Base-by-base conservation (phyloP, 2,797 vertebrate species). In the Melanotaenia maccullochi region DNA sequence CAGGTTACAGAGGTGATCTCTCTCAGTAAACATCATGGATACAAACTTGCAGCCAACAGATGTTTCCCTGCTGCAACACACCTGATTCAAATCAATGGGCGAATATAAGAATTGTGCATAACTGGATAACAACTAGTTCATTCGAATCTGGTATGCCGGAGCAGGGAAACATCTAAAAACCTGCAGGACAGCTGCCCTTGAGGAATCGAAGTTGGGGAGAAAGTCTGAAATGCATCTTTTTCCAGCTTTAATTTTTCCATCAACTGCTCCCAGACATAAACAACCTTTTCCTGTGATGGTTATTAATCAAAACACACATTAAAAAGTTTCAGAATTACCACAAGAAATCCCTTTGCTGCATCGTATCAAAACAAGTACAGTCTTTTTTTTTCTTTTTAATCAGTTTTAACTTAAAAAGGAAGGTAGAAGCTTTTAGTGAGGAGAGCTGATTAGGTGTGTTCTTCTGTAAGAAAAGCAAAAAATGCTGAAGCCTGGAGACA, bases 391-490 rank as follows among this genome's bases (percentile, higher is more conserved):
- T 12, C 18, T 13, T 42, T 42, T 16, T 6, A 35, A 33, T 24
- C 3, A n/a, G 22, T 35, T 64, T 16, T 51, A 5, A 24, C 5
- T n/a, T 24, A 42, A 20, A 12, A 40, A 35, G 44, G 56, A 61
- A 20, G 14, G 36, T 30, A 61, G 61, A 76, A 0, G 20, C 56
- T 24, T 71, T 42, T 2, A 6, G 42, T 40, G 68, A 49, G 35
- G 16, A 49, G 12, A 42, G 32, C 32, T 36, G 58, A 36, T 22
- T 42, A 68, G 60, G 40, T 20, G 22, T 30, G 57, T 73, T 36
- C 60, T 36, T 67, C 47, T 52, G 40, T 60, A 66, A 61, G 30
- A 60, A 59, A 59, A 51, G 32, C 1, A 40, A 66, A 81, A 71
- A 30, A 11, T 18, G 51, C 28, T 56, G 16, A 67, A 56, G 33